These are phyloP conservation scores for Drosophila rubida DNA, from an alignment of 2,888 invertebrate species.

Conservation along the genomic window DNA sequence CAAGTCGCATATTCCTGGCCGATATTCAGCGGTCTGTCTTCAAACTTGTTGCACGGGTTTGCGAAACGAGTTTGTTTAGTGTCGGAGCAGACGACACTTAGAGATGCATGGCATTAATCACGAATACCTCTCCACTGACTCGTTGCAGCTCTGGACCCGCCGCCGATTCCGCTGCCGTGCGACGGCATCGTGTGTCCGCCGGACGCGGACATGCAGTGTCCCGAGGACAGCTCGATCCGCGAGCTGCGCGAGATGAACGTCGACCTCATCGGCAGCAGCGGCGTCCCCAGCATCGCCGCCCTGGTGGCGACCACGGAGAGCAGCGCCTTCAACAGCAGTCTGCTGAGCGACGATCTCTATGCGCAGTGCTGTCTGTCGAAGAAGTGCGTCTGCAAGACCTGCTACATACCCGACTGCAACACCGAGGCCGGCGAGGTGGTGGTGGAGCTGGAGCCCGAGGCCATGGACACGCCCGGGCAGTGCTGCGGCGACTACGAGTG, in stretches of 20 bases:
- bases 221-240: constrained; percentile 81
- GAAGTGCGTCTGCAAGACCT: constrained; percentile 83
- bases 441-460: constrained; percentile 76
- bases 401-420: constrained; percentile 82
- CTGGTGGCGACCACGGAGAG: constrained; percentile 25
- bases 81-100: too few species aligned
- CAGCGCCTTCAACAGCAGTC: constrained; percentile 49
- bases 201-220: constrained; percentile 79
- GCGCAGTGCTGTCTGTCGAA: constrained; percentile 80
- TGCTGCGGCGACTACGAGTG: constrained; percentile 86
- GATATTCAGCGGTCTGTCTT: too few species aligned
- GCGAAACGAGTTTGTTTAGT: neutral
- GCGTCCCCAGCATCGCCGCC: constrained; percentile 1
- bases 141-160: constrained; percentile 64
- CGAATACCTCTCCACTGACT: too few species aligned
- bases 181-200: constrained; percentile 82
- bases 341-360: constrained; percentile 69
- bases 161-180: constrained; percentile 71
- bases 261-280: constrained; percentile 45
- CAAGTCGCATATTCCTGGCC: too few species aligned
- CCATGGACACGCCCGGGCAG: constrained; percentile 83
- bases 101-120: too few species aligned
- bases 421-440: constrained; percentile 70
- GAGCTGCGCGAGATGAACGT: constrained; percentile 62
- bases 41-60: too few species aligned